Base-by-base conservation (phyloP, 2,888 invertebrate species). In the Scelioninae gen. 2 region DNA sequence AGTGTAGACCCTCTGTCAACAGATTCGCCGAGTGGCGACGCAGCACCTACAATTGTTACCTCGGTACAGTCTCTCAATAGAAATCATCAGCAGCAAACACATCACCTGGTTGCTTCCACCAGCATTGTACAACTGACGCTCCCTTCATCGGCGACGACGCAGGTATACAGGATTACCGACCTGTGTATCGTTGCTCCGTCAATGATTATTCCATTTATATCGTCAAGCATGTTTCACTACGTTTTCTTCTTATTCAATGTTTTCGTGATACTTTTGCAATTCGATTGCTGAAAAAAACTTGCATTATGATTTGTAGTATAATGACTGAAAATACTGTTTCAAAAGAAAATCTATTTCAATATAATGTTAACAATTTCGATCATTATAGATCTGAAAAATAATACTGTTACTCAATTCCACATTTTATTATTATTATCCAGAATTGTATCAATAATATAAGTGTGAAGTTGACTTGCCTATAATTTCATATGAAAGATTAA, bases 81-180 rank as follows among this genome's bases (percentile, higher is more conserved):
- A 83, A 87, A 86, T 76, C 87, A 87, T 80, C 84, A 83, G 78
- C 84, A 83, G 77, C 83, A 84, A 82, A 83, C 82, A 72, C 87
- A 89, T 79, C 89, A 89, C 82, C 87, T 89, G 86, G 88, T 89
- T 86, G 87, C 88, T 79, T 89, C 89, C 82, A 88, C 90, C 88
- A 94, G 93, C 89, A 93, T 96, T 88, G 94, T 96, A 87, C 96
- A 96, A 89, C 92, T 96, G 86, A 92, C 94, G 78, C 87, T 93
- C 85, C 92, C 92, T 78, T 77, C 83, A 70, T 82, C 84, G 73
- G 84, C 81, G 77, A 81, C 82, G 75, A 82, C 83, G 76, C 85
- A 85, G 84, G 85, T 85, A 85, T 83, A 84, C 25, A 6, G 25
- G 25, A 25, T 25, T 25, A 25, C 25, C 82, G 78, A 78, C 78